Base-by-base conservation (phyloP, 2,888 invertebrate species). In the Dyspetes luteomarginatus region DNA sequence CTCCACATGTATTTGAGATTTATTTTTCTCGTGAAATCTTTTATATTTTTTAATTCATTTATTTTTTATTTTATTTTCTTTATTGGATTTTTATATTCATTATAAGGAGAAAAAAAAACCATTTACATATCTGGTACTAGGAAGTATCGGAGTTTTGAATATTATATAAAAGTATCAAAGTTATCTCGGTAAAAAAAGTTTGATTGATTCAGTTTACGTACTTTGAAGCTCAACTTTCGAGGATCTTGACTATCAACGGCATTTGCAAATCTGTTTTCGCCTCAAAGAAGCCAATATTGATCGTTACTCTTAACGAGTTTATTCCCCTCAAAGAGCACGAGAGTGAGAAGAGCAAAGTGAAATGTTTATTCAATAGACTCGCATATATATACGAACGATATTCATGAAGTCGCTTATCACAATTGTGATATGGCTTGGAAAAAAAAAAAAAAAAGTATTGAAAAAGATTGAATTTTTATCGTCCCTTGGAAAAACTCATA, bases 311-410 rank as follows among this genome's bases (percentile, higher is more conserved):
- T 41, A 55, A 68, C 78, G 68, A 78, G 71, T 48, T 80, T 65
- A 19, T 56, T 36, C 12, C 26, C 50, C 24, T 55, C 60, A 62
- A 68, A 56, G 76, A 50, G 26, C 9, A n/a, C 52, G 68, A 56
- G 52, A 58, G 43, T 30, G 50, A 36, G 41, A 41, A 36, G 17
- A 4, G 5, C 17, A 17, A 52, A n/a, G n/a, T n/a, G 30, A 62
- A 68, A 71, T 75, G 71, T 55, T 75, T 75, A 65, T 71, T 65
- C 75, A 75, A 69, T 36, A 43, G 41, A 69, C 28, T n/a, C n/a
- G n/a, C n/a, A n/a, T n/a, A n/a, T n/a, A n/a, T n/a, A n/a, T n/a
- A n/a, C n/a, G n/a, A n/a, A n/a, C n/a, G n/a, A n/a, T n/a, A n/a
- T n/a, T n/a, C n/a, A n/a, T n/a, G n/a, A n/a, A n/a, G n/a, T n/a